Base-by-base conservation (phyloP, 2,113 vertebrate genomes). In the Psittacula cyanocephala region DNA sequence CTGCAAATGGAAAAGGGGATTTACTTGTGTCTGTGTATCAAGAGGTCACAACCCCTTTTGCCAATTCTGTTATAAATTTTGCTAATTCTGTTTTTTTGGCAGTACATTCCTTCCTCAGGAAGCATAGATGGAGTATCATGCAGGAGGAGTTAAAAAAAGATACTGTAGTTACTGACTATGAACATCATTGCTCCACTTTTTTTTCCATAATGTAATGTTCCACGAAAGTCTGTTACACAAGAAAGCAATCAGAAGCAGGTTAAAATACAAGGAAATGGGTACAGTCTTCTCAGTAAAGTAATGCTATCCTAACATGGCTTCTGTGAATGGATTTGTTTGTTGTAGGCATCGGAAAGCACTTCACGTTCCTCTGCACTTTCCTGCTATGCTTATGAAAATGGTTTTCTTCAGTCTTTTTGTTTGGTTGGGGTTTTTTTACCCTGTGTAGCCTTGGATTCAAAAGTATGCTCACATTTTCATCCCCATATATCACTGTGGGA, bases 211-310 rank as follows among this genome's bases (percentile, higher is more conserved):
- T 47, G 75, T 74, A 88, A 89, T 57, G 46, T 70, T 93, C 93
- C 76, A 74, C 92, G 76, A 78, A 95, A 87, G 70, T n/a, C n/a
- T 86, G 50, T 96, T 96, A 74, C 80, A 69, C 77, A 94, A 95
- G 84, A 94, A 92, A 77, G 76, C 31, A 84, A 65, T 75, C 77
- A 92, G 57, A 64, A 47, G 14, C 64, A 78, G 28, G 59, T 83
- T 91, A 81, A 91, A 75, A 93, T 86, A 89, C 88, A 93, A 93
- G 71, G 68, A 92, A 95, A 96, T 33, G 7, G 68, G 67, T 52
- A 70, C 65, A 84, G 74, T 60, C 53, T 44, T 91, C 64, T 91
- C 59, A 74, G 49, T 77, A 91, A 71, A 86, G 53, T 74, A 84
- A 88, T 63, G 49, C 28, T 78, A 67, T 69, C 70, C 53, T 91